Percentiles rank a stretch among this genome's conserved stretches.
These are phyloP conservation scores for Lithophane semibrunnea DNA, from an alignment of 2,888 invertebrate genomes.

Conservation along the genomic window DNA sequence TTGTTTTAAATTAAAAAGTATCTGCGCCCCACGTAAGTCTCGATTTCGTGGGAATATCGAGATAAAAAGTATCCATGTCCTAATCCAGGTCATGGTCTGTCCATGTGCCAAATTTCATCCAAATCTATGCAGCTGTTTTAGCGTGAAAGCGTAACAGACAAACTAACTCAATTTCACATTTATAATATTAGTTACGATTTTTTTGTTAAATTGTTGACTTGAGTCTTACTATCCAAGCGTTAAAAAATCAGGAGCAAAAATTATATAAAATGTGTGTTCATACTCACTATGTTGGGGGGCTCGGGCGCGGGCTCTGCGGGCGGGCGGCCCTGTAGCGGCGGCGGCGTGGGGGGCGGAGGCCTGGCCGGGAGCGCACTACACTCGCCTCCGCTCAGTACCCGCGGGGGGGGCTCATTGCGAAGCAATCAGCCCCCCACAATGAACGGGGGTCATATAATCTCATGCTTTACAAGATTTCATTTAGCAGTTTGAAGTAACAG, in stretches of 20 bases:
- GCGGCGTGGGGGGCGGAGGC: conserved; percentile 74
- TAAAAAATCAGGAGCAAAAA: not conserved
- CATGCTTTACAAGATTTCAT: conserved; percentile 30
- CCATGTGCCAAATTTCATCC: no score
- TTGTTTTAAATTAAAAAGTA: no score
- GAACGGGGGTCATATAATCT: conserved; percentile 46
- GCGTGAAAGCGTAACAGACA: no score
- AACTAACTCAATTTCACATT: no score
- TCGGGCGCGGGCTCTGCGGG: conserved; percentile 52
- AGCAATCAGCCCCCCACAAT: conserved; percentile 78
- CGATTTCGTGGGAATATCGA: no score
- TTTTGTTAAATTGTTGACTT: not conserved
- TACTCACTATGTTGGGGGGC: conserved; percentile 3
- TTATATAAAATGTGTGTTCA: not conserved
- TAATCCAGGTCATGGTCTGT: no score
- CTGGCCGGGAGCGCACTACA: conserved; percentile 83
- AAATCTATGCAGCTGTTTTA: no score
- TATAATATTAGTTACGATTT: no score
- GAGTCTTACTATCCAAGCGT: not conserved
- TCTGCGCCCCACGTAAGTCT: no score
- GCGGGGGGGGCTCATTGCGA: conserved; percentile 76
- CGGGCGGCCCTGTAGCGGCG: conserved; percentile 54
- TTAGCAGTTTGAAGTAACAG: no score
- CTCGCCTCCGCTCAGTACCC: conserved; percentile 82
- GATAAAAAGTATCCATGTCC: no score